Evolutionary conservation across 2,113 vertebrate genomes (phyloP), one percentile per base, ranked within the genome.

Genomic region (Pygoscelis antarcticus): DNA sequence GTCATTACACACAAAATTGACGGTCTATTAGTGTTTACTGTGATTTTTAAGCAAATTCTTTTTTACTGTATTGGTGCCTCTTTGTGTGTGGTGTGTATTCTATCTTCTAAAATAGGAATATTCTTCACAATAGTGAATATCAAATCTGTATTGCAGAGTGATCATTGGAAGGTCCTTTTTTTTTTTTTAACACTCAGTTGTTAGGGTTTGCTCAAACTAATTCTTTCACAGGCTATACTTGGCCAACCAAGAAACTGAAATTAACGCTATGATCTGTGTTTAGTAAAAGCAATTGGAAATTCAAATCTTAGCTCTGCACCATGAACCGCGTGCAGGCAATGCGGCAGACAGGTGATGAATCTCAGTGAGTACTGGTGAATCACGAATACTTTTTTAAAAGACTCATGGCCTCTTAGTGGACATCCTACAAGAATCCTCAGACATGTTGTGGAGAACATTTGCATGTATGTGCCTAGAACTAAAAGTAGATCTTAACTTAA

Each of bases 401-500:
- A 82, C 52, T 92, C 30, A 7, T 27, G 51, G 36, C 11, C 25
- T 72, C 71, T 86, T 71, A n/a, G 55, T 90, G 57, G 69, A 64
- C 27, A 65, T 78, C 44, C 44, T 81, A 42, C 64, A 89, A 60
- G 80, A 96, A 83, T 51, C 71, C 44, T 70, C 58, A 88, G 62
- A 77, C 9, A 38, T 5, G 27, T 47, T 70, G 42, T 55, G 87
- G 26, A 84, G 72, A 93, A 75, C 17, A 65, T 81, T 93, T 8
- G 14, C 13, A 12, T 88, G 6, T 34, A 30, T 94, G 46, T 94
- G 85, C 65, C 83, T 88, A 65, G 70, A 96, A 85, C 75, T 80
- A 65, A 83, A 96, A 90, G 78, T 18, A 92, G 60, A 64, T 93
- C 80, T 81, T 88, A 82, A 83, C 66, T 88, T 90, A 84, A 95